These are phyloP conservation scores for Synergus laeviventris DNA, from an alignment of 2,888 invertebrate genomes.

Conservation along the genomic window DNA sequence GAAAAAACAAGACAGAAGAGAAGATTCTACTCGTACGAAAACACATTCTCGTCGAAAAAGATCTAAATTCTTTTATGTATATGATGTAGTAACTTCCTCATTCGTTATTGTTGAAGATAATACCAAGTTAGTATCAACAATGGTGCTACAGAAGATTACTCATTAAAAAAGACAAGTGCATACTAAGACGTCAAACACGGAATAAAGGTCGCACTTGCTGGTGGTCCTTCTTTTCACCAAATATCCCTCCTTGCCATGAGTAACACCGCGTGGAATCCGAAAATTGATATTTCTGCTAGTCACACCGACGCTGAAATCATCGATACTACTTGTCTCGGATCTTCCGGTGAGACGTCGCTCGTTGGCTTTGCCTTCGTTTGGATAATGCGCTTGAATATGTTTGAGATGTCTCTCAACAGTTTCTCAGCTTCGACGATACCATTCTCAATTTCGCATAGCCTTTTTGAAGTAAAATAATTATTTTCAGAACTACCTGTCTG, in stretches of 20 bases:
- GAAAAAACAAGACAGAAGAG: not conserved
- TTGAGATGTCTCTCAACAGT: conserved; percentile 95
- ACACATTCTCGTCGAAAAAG: too few relatives aligned
- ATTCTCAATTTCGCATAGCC: conserved; percentile 91
- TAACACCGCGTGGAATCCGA: conserved; percentile 93
- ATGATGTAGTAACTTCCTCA: too few relatives aligned
- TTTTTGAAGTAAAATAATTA: too few relatives aligned
- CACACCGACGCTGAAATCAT: conserved; percentile 96
- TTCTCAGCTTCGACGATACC: conserved; percentile 94
- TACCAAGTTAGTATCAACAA: not conserved
- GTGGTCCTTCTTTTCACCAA: conserved; percentile 95
- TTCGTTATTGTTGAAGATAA: too few relatives aligned
- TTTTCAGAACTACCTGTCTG: too few relatives aligned
- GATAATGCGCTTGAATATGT: conserved; percentile 98
- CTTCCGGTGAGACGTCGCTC: conserved; percentile 95
- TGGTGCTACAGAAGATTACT: conserved; percentile 76
- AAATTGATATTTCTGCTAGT: conserved; percentile 96
- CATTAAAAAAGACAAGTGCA: conserved; percentile 90
- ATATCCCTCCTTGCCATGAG: conserved; percentile 95
- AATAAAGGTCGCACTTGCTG: conserved; percentile 95
- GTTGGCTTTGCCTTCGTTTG: conserved; percentile 96
- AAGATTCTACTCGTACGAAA: too few relatives aligned
- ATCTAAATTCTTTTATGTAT: too few relatives aligned
- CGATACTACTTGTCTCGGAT: conserved; percentile 97
- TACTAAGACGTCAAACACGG: conserved; percentile 89